Base-by-base conservation (phyloP, 2,797 vertebrate genomes). In the Lemur catta region DNA sequence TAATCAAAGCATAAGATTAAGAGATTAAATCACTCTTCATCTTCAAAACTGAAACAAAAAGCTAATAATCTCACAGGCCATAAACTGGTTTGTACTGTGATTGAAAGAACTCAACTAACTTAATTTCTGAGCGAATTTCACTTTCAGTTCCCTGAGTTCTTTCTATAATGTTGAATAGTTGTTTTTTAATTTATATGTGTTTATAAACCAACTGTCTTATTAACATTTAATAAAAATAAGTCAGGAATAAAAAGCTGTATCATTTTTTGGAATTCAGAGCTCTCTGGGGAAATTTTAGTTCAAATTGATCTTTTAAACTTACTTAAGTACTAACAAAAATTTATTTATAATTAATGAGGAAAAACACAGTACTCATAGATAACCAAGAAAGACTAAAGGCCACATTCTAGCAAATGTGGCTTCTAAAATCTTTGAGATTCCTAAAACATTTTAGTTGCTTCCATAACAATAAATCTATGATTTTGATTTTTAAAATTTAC, bases 11-110 rank as follows among this genome's bases (percentile, higher is more conserved):
- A 89, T 6, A 4, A 22, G 9, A 93, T 89, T 96, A 97, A 75
- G 22, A 91, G 78, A 79, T 69, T 95, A 97, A 97, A 94, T 48
- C 85, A 84, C 22, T 92, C 96, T 84, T 81, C 89, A 65, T 84
- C 93, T 97, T 98, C 63, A 93, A 95, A 96, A 82, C 41, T 96
- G 17, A n/a, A 98, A 94, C 50, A 50, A 88, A 69, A 43, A 85
- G 8, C 63, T 3, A 3, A 61, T 81, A 84, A 92, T 28, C 78
- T 71, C 91, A 80, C 41, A 97, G 81, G 78, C 89, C 94, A 97
- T 65, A 95, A 97, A 94, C 17, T 89, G 63, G 57, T 46, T 93
- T 93, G 2, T 57, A 67, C 1, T 82, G 5, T 38, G 67, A 30
- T 93, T 98, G 79, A 92, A 96, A 95, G 10, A 97, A 43, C 14